Conservation (phyloP, 2,888 invertebrate species). For the Oegoconia quadripuncta region DNA sequence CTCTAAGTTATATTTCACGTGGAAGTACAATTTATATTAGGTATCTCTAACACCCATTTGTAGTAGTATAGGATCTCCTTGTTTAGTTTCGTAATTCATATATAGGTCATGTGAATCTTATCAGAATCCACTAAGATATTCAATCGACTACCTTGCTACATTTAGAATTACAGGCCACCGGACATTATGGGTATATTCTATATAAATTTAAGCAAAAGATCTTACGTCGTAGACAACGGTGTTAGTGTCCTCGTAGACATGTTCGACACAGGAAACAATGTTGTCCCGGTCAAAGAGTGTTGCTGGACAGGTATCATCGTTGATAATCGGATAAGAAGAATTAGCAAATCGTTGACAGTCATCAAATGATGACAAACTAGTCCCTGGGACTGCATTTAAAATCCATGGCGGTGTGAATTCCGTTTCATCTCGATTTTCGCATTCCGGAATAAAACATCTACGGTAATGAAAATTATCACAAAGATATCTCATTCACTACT, state of each 20-base stretch:
- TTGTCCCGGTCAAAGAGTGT: slow-evolving; percentile 4
- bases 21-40: too few species aligned
- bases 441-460: slow-evolving; percentile 58
- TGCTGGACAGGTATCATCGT: slow-evolving; percentile 6
- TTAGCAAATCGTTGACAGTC: slow-evolving; percentile 9
- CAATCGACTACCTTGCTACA: too few species aligned
- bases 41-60: too few species aligned
- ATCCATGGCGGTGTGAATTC: slow-evolving; percentile 45
- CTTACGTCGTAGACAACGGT: slow-evolving; percentile 15
- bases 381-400: slow-evolving; percentile 40
- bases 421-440: slow-evolving; percentile 37
- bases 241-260: slow-evolving; percentile 14
- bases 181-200: too few species aligned
- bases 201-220: background rate
- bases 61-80: too few species aligned
- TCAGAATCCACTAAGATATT: too few species aligned
- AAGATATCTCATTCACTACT: background rate
- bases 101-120: too few species aligned
- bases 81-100: too few species aligned
- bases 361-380: slow-evolving; percentile 11
- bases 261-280: slow-evolving; percentile 7
- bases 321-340: background rate
- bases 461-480: background rate
- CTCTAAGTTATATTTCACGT: too few species aligned
- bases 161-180: too few species aligned